phyloP scores from a whole-genome alignment of 2,113 vertebrate genomes.

The Clinocottus analis region DNA sequence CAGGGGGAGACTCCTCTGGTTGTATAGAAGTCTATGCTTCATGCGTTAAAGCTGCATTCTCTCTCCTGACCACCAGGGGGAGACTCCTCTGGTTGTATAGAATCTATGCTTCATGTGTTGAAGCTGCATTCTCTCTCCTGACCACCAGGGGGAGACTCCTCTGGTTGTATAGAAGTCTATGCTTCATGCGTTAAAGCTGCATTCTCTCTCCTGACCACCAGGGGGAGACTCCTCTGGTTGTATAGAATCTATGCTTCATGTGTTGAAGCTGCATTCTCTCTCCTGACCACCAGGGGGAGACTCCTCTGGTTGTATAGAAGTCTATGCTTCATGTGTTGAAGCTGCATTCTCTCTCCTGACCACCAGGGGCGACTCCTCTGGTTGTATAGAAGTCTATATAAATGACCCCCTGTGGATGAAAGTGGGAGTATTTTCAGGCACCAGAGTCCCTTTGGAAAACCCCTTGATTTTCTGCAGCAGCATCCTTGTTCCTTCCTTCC shows the following conservation, averaged over 20 bases:
- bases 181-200: not conserved
- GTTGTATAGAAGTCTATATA: not conserved
- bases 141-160: too few relatives aligned
- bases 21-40: not conserved
- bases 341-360: not conserved
- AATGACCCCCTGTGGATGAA: not conserved
- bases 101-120: not conserved
- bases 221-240: too few relatives aligned
- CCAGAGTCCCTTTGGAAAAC: too few relatives aligned
- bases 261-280: not conserved
- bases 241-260: not conserved
- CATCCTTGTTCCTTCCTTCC: too few relatives aligned
- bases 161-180: not conserved
- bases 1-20: too few relatives aligned
- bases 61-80: not conserved
- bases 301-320: not conserved
- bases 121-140: not conserved
- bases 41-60: not conserved
- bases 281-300: too few relatives aligned
- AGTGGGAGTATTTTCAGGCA: too few relatives aligned
- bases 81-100: not conserved
- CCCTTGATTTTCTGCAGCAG: too few relatives aligned
- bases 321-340: not conserved
- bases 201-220: not conserved
- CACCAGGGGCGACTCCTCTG: too few relatives aligned